Base-by-base conservation (phyloP, 2,888 invertebrate species). In the Agonopterix subpropinquella region DNA sequence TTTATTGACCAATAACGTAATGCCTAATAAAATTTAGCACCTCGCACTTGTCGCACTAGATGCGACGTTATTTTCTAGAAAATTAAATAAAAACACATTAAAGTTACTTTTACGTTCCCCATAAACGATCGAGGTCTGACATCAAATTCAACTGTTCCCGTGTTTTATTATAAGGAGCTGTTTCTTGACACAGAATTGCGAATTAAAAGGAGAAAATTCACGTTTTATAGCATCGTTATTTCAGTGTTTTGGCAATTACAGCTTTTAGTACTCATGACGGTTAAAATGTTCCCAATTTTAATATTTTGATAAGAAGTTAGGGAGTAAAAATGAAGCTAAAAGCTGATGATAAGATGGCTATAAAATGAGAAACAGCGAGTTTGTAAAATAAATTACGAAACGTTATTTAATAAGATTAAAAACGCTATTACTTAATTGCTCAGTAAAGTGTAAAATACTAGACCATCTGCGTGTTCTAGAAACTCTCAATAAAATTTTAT, bases 211-310 rank as follows among this genome's bases (percentile, higher is more conserved):
- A 53, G 48, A 73, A 70, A 73, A 74, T 73, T 71, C 67, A 58
- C 66, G 68, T 72, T 72, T 79, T 77, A 79, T 71, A 60, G 52
- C 65, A 65, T 76, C 73, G 76, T 76, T 67, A 75, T 71, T 71
- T 71, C 62, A 64, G 66, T 68, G 56, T 59, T 65, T 65, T 61
- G 61, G 65, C 65, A 68, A 73, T 74, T 70, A 57, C 64, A 58
- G 60, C 43, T 65, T 70, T 76, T 67, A 73, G 61, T 66, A 64
- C 59, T 59, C 54, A 59, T 65, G 64, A 35, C 45, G 41, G 65
- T 70, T 73, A 64, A 71, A 74, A 64, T 67, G 65, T 65, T 59
- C 53, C 55, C 8, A 57, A 57, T 62, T 65, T 63, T 66, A 64
- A 64, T 70, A 68, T 73, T 28, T 62, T 67, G 66, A 64, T 68